Percentiles rank a stretch among this genome's conserved stretches.
These are phyloP conservation scores for Diorhabda carinulata DNA, from an alignment of 1,140 invertebrate genomes.

Conservation along the genomic window DNA sequence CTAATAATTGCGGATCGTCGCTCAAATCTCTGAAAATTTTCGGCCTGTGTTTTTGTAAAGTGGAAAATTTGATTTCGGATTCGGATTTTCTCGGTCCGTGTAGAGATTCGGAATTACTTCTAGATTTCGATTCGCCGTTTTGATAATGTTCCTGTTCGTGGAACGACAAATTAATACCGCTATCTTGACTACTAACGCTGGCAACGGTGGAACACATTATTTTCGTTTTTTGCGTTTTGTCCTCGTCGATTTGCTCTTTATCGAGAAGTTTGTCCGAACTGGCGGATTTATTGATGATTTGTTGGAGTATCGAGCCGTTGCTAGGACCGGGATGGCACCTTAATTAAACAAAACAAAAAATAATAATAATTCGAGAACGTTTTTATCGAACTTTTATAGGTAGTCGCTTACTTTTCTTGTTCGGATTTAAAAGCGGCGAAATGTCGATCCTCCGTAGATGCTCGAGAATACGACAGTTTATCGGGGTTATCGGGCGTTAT, in stretches of 20 bases:
- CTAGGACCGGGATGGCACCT: conserved; percentile 37
- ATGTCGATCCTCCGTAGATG: conserved; percentile 28
- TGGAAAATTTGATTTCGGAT: conserved; percentile 36
- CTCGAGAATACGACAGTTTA: conserved; percentile 36
- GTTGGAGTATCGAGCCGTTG: conserved; percentile 39
- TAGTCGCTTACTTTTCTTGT: background rate
- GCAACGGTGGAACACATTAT: conserved; percentile 38
- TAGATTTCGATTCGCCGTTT: conserved; percentile 31
- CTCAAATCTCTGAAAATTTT: conserved; percentile 29
- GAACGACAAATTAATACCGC: conserved; percentile 70
- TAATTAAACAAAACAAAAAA: conserved; percentile 9
- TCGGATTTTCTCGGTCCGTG: conserved; percentile 29
- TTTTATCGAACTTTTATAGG: too few species aligned
- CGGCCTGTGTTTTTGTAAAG: conserved; percentile 36
- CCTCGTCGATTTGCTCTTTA: conserved; percentile 26
- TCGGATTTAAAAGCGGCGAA: conserved; percentile 6
- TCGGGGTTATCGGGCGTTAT: conserved; percentile 54
- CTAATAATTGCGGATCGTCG: conserved; percentile 26
- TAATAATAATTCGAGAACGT: background rate
- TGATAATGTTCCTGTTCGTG: conserved; percentile 59
- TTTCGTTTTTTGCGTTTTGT: conserved; percentile 33
- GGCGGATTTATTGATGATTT: conserved; percentile 37
- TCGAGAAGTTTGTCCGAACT: conserved; percentile 31
- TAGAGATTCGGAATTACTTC: conserved; percentile 40
- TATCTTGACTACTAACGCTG: conserved; percentile 67